Evolutionary conservation across 2,113 vertebrate species (phyloP).

Genomic region (Megalops atlanticus): DNA sequence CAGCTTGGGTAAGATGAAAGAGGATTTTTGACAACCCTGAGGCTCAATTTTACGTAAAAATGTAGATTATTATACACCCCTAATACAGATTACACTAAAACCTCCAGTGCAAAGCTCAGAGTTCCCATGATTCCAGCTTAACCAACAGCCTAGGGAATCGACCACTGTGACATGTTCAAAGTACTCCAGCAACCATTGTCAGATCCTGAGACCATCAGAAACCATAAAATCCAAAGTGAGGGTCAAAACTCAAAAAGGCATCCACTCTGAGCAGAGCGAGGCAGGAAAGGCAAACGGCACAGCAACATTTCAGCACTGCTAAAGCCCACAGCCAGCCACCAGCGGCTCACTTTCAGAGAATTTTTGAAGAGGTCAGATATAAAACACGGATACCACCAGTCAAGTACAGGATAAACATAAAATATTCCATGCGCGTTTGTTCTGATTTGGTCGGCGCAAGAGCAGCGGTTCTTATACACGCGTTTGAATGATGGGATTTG

Average conservation of each 20-base stretch:
- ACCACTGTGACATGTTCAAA: background rate
- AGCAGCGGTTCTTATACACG: background rate
- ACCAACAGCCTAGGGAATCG: background rate
- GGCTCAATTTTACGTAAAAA: background rate
- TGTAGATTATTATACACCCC: no score
- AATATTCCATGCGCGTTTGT: constrained; percentile 34
- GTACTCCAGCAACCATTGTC: background rate
- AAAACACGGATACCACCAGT: constrained; percentile 36
- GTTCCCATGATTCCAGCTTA: background rate
- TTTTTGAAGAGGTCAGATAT: background rate
- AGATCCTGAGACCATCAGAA: background rate
- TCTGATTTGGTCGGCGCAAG: constrained; percentile 10
- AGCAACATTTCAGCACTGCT: constrained; percentile 10
- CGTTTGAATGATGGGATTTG: background rate
- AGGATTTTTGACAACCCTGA: background rate
- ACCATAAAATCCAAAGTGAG: background rate
- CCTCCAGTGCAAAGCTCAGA: background rate
- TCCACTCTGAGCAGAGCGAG: background rate
- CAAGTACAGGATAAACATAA: constrained; percentile 38
- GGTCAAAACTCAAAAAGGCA: background rate
- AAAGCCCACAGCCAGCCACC: background rate
- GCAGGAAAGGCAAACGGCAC: background rate
- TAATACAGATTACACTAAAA: background rate
- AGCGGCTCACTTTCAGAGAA: background rate
- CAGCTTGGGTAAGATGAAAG: background rate